phyloP scores from a whole-genome alignment of 2,888 invertebrate genomes.

The Chrysotoxum bicinctum region DNA sequence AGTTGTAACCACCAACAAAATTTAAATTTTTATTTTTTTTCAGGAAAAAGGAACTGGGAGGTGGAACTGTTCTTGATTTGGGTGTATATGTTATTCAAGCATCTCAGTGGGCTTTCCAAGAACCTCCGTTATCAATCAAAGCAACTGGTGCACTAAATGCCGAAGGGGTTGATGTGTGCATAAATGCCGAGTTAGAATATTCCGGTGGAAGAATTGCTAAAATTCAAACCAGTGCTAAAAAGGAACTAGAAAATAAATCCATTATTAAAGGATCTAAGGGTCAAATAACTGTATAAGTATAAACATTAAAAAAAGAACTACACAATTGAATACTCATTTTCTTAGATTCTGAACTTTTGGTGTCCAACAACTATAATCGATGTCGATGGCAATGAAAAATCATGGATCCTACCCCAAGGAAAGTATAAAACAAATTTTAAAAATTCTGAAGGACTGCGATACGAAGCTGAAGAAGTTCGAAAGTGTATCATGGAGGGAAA shows the following conservation, averaged over 20 bases:
- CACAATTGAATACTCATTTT: background rate
- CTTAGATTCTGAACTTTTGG: slow-evolving; percentile 86
- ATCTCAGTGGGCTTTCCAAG: slow-evolving; percentile 86
- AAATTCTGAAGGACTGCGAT: slow-evolving; percentile 89
- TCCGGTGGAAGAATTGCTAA: slow-evolving; percentile 77
- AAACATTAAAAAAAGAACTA: background rate
- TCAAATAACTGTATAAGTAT: slow-evolving; percentile 78
- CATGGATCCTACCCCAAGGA: slow-evolving; percentile 86
- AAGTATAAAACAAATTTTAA: slow-evolving; percentile 84
- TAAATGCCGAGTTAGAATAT: slow-evolving; percentile 78
- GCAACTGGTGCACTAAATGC: slow-evolving; percentile 87
- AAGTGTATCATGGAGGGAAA: slow-evolving; percentile 85
- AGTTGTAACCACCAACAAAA: background rate
- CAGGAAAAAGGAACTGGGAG: slow-evolving; percentile 88
- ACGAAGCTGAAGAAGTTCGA: slow-evolving; percentile 90
- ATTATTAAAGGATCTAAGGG: slow-evolving; percentile 80
- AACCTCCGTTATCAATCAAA: slow-evolving; percentile 86
- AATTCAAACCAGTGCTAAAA: slow-evolving; percentile 76
- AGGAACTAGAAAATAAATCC: slow-evolving; percentile 76
- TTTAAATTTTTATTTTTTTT: background rate
- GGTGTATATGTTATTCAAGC: slow-evolving; percentile 91
- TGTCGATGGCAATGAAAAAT: slow-evolving; percentile 85
- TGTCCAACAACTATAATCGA: slow-evolving; percentile 86
- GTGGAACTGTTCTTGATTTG: slow-evolving; percentile 89
- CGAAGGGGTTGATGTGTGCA: slow-evolving; percentile 85